These are phyloP conservation scores for Helicolenus hilgendorfi DNA, from an alignment of 2,797 vertebrate species.

Conservation along the genomic window DNA sequence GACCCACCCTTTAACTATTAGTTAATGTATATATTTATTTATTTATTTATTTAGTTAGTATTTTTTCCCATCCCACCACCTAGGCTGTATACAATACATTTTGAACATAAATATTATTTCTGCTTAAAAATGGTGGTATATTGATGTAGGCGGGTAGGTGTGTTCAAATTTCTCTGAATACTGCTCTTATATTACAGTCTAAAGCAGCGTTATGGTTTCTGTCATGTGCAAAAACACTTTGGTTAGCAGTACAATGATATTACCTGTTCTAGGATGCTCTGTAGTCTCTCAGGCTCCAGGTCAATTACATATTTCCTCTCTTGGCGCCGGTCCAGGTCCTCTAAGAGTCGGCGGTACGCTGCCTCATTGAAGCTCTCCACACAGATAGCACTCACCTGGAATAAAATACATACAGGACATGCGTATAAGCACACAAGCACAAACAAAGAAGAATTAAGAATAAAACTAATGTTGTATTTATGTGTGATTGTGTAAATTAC, in stretches of 20 bases:
- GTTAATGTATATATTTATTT: too few species aligned
- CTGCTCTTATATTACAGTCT: not conserved
- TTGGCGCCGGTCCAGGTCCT: slow-evolving; percentile 96
- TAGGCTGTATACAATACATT: not conserved
- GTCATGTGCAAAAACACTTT: not conserved
- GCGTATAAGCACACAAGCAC: not conserved
- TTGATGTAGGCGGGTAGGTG: not conserved
- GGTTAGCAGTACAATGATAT: not conserved
- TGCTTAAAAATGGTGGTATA: not conserved
- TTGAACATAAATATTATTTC: not conserved
- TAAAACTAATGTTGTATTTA: not conserved
- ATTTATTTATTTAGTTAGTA: too few species aligned
- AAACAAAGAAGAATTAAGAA: not conserved
- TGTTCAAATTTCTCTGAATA: not conserved
- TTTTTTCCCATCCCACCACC: not conserved
- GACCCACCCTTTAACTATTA: too few species aligned
- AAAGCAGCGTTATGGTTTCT: not conserved
- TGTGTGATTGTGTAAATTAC: not conserved
- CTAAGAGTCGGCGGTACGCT: slow-evolving; percentile 94
- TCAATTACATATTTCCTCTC: slow-evolving; percentile 98
- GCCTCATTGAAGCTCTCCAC: slow-evolving; percentile 98
- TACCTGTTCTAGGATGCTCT: slow-evolving; percentile 97
- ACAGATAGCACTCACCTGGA: slow-evolving; percentile 94
- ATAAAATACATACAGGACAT: not conserved
- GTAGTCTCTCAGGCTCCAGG: slow-evolving; percentile 96